Percentiles rank a stretch among this genome's conserved stretches.
Conservation (phyloP, 2,888 invertebrate genomes). For the Polylopha cassiicola region DNA sequence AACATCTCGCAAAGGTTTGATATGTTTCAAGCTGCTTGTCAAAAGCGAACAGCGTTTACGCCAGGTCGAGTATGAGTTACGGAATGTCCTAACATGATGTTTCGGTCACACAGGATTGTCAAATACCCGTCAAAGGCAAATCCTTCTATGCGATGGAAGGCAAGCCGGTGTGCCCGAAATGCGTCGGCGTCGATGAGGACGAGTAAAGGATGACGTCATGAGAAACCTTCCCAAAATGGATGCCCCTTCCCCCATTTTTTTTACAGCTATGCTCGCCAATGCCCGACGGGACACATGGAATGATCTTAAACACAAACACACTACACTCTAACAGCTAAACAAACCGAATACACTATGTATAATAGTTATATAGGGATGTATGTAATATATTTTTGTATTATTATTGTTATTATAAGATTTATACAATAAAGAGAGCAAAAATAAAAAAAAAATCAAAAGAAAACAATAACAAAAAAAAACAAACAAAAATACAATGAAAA, state of each 20-base stretch:
- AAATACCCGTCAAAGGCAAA: conserved; percentile 93
- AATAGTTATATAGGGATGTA: conserved; percentile 50
- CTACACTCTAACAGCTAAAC: conserved; percentile 41
- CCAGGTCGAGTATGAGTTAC: conserved; percentile 58
- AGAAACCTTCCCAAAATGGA: conserved; percentile 44
- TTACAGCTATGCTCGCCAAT: conserved; percentile 71
- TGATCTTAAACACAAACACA: conserved; percentile 43
- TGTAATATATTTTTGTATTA: conserved; percentile 74
- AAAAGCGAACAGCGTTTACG: conserved; percentile 31
- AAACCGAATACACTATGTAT: conserved; percentile 43
- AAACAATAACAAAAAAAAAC: conserved; percentile 49
- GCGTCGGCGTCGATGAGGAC: conserved; percentile 94
- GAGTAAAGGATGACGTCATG: conserved; percentile 69
- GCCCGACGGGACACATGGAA: conserved; percentile 34
- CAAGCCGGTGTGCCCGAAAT: conserved; percentile 95
- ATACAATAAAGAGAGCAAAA: conserved; percentile 75
- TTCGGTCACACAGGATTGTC: conserved; percentile 89
- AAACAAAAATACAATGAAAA: conserved; percentile 36
- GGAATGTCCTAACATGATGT: conserved; percentile 33
- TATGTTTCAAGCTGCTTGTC: conserved; percentile 5
- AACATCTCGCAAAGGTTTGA: conserved; percentile 28
- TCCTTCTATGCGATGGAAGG: conserved; percentile 98
- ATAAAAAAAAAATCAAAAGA: conserved; percentile 53
- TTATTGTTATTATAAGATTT: conserved; percentile 74
- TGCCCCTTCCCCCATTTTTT: conserved; percentile 66